Base-by-base conservation (phyloP, 2,888 invertebrate species). In the Baccha elongata region DNA sequence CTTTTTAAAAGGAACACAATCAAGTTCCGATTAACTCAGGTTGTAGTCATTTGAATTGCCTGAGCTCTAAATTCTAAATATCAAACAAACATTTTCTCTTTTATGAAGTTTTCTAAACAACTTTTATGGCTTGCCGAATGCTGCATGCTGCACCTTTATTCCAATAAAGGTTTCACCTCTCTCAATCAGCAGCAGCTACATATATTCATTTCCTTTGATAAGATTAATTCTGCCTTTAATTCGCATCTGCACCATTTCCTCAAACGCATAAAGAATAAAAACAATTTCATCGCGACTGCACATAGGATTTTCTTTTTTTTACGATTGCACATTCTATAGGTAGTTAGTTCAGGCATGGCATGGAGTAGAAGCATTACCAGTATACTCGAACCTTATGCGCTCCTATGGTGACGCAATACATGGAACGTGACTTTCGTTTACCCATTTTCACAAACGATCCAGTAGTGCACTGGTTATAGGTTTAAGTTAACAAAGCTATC, bases 181-280 rank as follows among this genome's bases (percentile, higher is more conserved):
- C 29, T 67, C 19, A 37, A 53, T 37, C 37, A 8, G 37, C 23
- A 55, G 21, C 10, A 55, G 8, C 50, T 65, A 79, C 44, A 37
- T 29, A 68, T 40, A 58, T 50, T 55, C 55, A 50, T 42, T 68
- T 69, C 75, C 75, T 80, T 80, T 74, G 68, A 75, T 64, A 40
- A 26, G 53, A 68, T 80, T 80, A 75, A 69, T 80, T 80, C 74
- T 42, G 50, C 73, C 4, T 76, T 46, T 15, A 44, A 62, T 72
- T 13, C n/a, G 11, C 52, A 62, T 37, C 32, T 40, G 71, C 52
- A 55, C 23, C 2, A 21, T 29, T 62, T 46, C 29, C 29, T 52
- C 52, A 26, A 67, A 60, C 32, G 46, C 40, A 17, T 15, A 26
- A 10, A 15, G 15, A 32, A 17, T 13, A 67, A 73, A 79, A 80